phyloP scores from a whole-genome alignment of 2,797 vertebrate species.

The Zenarchopterus dispar region DNA sequence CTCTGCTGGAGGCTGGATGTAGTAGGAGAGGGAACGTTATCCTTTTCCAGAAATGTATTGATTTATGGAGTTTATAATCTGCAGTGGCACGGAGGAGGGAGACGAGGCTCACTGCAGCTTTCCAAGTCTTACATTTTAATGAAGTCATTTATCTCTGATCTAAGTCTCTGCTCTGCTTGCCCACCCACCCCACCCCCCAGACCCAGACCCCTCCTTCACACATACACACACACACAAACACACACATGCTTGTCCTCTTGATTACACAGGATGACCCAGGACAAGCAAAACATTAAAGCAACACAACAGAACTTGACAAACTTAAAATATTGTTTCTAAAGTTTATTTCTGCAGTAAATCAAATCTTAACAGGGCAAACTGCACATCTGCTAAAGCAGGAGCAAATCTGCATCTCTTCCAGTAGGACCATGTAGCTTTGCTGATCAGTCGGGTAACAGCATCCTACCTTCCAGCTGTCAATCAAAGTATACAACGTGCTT shows the following conservation, averaged over 20 bases:
- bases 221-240: constrained; percentile 24
- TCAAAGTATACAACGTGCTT: no score
- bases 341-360: no score
- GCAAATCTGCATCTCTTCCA: no score
- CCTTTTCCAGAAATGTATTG: constrained; percentile 75
- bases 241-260: constrained; percentile 21
- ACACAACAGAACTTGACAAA: background rate
- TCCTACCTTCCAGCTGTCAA: no score
- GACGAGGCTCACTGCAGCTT: constrained; percentile 74
- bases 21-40: constrained; percentile 50
- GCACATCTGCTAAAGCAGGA: no score
- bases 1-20: constrained; percentile 49
- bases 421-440: no score
- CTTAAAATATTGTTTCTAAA: no score
- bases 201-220: no score
- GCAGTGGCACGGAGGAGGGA: constrained; percentile 64
- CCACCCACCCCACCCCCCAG: no score
- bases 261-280: constrained; percentile 37
- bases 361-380: no score
- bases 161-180: constrained; percentile 63
- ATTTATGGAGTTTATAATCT: constrained; percentile 83
- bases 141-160: constrained; percentile 85
- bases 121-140: constrained; percentile 79
- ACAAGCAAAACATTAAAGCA: constrained; percentile 16
- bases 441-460: no score